Evolutionary conservation across 2,113 vertebrate species (phyloP).

Genomic region (Phainopepla nitens): DNA sequence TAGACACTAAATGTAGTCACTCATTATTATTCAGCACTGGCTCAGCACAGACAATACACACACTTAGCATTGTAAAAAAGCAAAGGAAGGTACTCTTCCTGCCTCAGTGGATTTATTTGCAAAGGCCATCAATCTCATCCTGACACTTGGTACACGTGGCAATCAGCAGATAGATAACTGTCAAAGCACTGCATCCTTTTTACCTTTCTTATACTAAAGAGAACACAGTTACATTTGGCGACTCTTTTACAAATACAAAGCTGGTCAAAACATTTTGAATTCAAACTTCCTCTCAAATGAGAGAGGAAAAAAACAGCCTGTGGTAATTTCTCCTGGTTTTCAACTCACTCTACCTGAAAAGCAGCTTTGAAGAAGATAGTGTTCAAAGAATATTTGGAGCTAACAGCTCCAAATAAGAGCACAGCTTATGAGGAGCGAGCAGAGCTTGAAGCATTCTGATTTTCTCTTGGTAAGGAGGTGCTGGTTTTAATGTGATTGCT

Average conservation of each 20-base stretch:
- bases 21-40: background rate
- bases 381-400: background rate
- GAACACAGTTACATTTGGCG: background rate
- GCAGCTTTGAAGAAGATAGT: background rate
- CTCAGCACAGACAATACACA: background rate
- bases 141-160: background rate
- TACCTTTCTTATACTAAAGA: background rate
- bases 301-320: background rate
- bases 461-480: background rate
- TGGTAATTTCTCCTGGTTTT: background rate
- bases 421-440: background rate
- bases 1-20: background rate
- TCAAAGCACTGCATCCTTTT: background rate
- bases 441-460: background rate
- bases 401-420: too few relatives aligned
- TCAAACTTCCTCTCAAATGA: background rate
- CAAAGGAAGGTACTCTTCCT: background rate
- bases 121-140: background rate
- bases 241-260: background rate
- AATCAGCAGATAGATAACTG: background rate
- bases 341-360: background rate
- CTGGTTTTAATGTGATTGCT: background rate
- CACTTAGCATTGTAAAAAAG: background rate
- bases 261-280: conserved; percentile 15
- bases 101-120: background rate